Evolutionary conservation across 2,888 invertebrate species (phyloP), one percentile per base, ranked within the genome.

Genomic region (Lissocephala sabroskyi): DNA sequence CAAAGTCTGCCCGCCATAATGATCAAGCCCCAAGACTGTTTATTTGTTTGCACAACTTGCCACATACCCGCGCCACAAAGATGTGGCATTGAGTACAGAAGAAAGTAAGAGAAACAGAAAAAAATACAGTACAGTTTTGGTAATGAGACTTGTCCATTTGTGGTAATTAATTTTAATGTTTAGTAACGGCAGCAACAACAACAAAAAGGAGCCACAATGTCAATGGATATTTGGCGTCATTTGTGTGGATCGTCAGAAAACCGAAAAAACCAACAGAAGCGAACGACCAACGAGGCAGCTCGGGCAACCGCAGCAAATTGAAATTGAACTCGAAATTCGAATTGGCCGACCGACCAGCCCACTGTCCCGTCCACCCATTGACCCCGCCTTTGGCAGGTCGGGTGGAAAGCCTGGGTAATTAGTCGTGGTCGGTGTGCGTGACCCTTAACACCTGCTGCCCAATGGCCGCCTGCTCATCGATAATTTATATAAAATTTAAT

Each of bases 131-230:
- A 23, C 3, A 23, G 7, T 23, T 5, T 7, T 16, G 16, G 54
- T 76, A 70, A 73, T 64, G 60, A 74, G 70, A 62, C 56, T 59
- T 74, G 64, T 65, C 70, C 73, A 70, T 74, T 73, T 74, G 70
- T 61, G 64, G 73, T 73, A 73, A 77, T 73, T 73, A 70, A 73
- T 73, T 77, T 74, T 74, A 74, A 70, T 65, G 77, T 51, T 66
- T 53, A 58, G 52, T 60, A 54, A 11, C 19, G 50, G 55, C 36
- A 44, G 23, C 40, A 53, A 56, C 49, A 45, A 49, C 62, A 51
- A 30, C 55, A 49, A 39, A 56, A 59, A 60, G 23, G 7, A 23
- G 47, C 56, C 53, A 40, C 52, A 45, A 65, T 63, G 65, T 76
- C 65, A 63, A 73, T 76, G 70, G 58, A 65, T 57, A 59, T 62